Evolutionary conservation across 64 coral and sea anemone genomes (phyloP).

Genomic region (Astreopora myriophthalma): DNA sequence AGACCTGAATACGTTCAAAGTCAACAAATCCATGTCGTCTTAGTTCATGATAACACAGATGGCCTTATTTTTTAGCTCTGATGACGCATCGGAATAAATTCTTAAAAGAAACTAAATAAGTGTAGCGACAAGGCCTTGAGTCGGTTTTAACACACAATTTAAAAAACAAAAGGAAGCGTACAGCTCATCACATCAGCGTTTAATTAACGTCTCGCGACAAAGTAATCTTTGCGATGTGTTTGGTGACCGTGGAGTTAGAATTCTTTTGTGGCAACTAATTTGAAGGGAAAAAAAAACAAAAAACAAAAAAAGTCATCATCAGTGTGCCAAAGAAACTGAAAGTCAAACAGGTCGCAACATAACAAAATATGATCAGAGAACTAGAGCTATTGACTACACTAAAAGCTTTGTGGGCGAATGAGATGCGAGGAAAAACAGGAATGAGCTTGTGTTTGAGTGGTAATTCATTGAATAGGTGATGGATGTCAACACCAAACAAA

Average conservation of each 20-base stretch:
- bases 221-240: neutral
- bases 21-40: neutral
- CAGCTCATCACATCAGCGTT: neutral
- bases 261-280: neutral
- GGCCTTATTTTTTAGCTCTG: neutral
- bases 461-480: neutral
- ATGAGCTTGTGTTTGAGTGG: neutral
- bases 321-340: neutral
- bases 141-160: neutral
- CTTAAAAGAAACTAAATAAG: neutral
- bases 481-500: conserved; percentile 5
- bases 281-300: too few relatives aligned
- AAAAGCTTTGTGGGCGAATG: neutral
- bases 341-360: neutral
- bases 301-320: neutral
- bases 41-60: neutral
- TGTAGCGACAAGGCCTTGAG: too few relatives aligned
- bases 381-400: neutral
- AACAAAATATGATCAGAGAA: neutral
- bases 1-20: conserved; percentile 2
- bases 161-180: neutral
- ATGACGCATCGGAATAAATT: neutral
- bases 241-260: conserved; percentile 3
- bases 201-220: conserved; percentile 21
- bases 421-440: neutral